phyloP scores from a whole-genome alignment of 2,888 invertebrate species.

The Chirona hameri region DNA sequence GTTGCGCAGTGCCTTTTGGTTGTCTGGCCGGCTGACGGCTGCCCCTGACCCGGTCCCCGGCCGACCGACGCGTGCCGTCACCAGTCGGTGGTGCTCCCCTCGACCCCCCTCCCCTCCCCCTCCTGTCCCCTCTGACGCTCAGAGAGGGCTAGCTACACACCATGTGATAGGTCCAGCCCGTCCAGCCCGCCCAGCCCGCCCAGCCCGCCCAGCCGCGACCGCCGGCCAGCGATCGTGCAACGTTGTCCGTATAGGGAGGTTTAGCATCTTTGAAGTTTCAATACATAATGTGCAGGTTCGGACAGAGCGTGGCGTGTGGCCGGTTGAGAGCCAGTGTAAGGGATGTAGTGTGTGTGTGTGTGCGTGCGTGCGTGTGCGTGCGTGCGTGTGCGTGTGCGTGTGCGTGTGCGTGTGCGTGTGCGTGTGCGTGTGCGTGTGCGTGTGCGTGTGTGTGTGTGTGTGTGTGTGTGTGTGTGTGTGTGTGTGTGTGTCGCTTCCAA shows the following conservation, averaged over 20 bases:
- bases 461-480: too few species aligned
- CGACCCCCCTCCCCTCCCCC: too few species aligned
- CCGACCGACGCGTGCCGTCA: background rate
- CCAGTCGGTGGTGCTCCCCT: background rate
- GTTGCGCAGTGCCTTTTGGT: slow-evolving; percentile 6
- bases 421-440: too few species aligned
- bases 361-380: too few species aligned
- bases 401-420: too few species aligned
- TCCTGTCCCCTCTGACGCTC: background rate
- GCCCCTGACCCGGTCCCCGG: background rate
- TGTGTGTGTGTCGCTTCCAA: too few species aligned
- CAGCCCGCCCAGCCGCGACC: background rate
- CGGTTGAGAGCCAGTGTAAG: too few species aligned
- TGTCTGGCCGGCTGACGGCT: background rate
- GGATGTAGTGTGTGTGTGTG: background rate
- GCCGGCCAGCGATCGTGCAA: background rate
- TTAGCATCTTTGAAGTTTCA: background rate
- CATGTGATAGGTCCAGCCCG: background rate
- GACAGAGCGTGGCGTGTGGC: background rate
- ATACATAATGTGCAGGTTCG: background rate
- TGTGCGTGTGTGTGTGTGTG: too few species aligned
- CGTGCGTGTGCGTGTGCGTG: too few species aligned
- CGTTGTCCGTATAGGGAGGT: background rate
- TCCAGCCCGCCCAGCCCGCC: background rate
- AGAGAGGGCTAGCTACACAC: background rate